phyloP scores from a whole-genome alignment of 2,888 invertebrate species.

The Metalampra italica region DNA sequence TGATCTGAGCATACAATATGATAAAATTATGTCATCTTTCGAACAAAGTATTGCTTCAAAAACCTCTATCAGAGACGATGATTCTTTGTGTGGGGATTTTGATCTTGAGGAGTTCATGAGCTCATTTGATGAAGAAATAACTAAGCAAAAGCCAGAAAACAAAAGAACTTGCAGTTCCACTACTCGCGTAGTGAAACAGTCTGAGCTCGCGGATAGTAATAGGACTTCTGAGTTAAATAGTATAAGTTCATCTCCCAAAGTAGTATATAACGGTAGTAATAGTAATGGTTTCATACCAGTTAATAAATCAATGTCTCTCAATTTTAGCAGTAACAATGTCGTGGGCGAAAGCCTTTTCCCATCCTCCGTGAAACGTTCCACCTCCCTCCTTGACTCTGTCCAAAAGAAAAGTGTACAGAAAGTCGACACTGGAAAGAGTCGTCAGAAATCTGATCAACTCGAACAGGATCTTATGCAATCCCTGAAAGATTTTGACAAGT shows the following conservation, averaged over 20 bases:
- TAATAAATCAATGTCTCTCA: conserved; percentile 76
- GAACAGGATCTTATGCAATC: conserved; percentile 74
- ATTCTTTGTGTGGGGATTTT: conserved; percentile 80
- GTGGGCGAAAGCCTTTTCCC: conserved; percentile 68
- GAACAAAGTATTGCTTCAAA: conserved; percentile 71
- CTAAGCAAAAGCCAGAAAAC: conserved; percentile 60
- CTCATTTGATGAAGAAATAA: conserved; percentile 81
- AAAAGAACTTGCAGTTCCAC: conserved; percentile 71
- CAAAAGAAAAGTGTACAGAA: conserved; percentile 59
- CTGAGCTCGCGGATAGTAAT: conserved; percentile 52
- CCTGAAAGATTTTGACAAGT: conserved; percentile 70
- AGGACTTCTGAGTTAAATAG: conserved; percentile 53
- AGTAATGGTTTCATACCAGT: conserved; percentile 60
- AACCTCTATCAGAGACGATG: conserved; percentile 66
- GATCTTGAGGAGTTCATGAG: conserved; percentile 82
- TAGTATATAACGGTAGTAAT: conserved; percentile 38
- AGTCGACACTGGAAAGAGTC: conserved; percentile 53
- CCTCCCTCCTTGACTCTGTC: conserved; percentile 75
- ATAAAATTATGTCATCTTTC: conserved; percentile 73
- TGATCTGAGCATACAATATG: conserved; percentile 68
- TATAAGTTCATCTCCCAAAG: conserved; percentile 54
- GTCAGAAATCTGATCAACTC: conserved; percentile 65
- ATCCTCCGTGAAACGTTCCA: conserved; percentile 76
- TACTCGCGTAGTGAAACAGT: conserved; percentile 63
- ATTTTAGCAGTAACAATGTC: conserved; percentile 77